A percentile compares a stretch with the other conserved stretches of the same genome.
These are phyloP conservation scores for Meganola albula DNA, from an alignment of 2,888 invertebrate species.

Conservation along the genomic window DNA sequence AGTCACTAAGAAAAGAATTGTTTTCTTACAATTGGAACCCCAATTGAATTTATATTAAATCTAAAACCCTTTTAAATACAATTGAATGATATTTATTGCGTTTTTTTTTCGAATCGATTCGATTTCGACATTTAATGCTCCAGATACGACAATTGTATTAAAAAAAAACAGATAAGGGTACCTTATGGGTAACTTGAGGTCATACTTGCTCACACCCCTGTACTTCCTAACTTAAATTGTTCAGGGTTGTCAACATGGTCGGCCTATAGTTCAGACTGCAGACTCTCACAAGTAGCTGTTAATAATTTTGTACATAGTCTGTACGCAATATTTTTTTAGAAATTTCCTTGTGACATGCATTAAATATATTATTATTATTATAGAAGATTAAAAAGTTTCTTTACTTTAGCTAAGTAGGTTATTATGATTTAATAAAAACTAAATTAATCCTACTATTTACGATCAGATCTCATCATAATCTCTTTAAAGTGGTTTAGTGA, in stretches of 20 bases:
- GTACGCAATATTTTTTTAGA: too few relatives aligned
- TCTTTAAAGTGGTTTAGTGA: not conserved
- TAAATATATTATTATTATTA: too few relatives aligned
- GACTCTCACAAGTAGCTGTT: too few relatives aligned
- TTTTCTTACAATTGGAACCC: slow-evolving; percentile 40
- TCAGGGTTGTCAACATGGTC: slow-evolving; percentile 47
- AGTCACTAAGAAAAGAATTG: slow-evolving; percentile 44
- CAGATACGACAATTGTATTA: slow-evolving; percentile 56
- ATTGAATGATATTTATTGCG: slow-evolving; percentile 75
- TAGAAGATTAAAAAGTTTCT: not conserved
- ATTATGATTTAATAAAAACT: not conserved
- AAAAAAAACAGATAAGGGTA: slow-evolving; percentile 50
- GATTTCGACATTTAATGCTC: slow-evolving; percentile 62
- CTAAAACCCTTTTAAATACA: slow-evolving; percentile 74
- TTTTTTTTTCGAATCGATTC: slow-evolving; percentile 57
- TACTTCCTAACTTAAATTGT: slow-evolving; percentile 59
- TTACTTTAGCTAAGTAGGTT: slow-evolving; percentile 2
- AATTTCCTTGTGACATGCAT: too few relatives aligned
- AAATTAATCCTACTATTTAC: slow-evolving; percentile 17
- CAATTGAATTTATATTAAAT: slow-evolving; percentile 68
- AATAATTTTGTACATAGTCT: too few relatives aligned
- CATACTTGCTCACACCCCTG: slow-evolving; percentile 73
- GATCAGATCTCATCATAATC: slow-evolving; percentile 17
- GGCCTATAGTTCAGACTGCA: not conserved
- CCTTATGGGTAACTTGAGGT: slow-evolving; percentile 74